Percentiles rank a stretch among this genome's conserved stretches.
Evolutionary conservation across 2,797 vertebrate species (phyloP).

Genomic region (Sphenodon punctatus): DNA sequence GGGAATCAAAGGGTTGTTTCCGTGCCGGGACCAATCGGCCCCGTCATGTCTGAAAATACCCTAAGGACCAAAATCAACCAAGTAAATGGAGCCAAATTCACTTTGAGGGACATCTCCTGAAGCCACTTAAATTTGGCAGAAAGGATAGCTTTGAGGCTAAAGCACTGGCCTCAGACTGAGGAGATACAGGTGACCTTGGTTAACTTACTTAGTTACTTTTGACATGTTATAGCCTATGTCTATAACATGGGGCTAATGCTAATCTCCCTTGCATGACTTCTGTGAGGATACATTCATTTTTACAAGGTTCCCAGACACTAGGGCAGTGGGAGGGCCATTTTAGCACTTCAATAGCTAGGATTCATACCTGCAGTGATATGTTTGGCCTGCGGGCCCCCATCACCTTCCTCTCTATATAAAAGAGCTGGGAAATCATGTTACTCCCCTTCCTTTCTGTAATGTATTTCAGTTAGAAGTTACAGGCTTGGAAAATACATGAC

Average conservation of each 20-base stretch:
- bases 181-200: neutral
- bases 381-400: neutral
- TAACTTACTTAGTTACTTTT: neutral
- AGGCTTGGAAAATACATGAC: neutral
- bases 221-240: neutral
- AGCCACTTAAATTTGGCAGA: neutral
- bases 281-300: neutral
- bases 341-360: neutral
- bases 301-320: neutral
- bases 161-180: neutral
- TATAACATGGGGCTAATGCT: fast-evolving
- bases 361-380: neutral
- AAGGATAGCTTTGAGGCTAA: neutral
- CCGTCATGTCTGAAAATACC: too few species aligned
- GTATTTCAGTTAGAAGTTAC: neutral
- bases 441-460: neutral
- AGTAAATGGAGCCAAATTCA: neutral
- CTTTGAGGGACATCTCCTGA: neutral
- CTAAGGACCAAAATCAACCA: neutral
- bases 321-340: neutral
- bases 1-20: too few species aligned
- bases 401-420: neutral
- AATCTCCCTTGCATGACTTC: neutral
- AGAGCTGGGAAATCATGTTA: neutral
- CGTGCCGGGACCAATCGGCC: too few species aligned